These are phyloP conservation scores for Diachrysia chrysitis DNA, from an alignment of 2,888 invertebrate species.

Conservation along the genomic window DNA sequence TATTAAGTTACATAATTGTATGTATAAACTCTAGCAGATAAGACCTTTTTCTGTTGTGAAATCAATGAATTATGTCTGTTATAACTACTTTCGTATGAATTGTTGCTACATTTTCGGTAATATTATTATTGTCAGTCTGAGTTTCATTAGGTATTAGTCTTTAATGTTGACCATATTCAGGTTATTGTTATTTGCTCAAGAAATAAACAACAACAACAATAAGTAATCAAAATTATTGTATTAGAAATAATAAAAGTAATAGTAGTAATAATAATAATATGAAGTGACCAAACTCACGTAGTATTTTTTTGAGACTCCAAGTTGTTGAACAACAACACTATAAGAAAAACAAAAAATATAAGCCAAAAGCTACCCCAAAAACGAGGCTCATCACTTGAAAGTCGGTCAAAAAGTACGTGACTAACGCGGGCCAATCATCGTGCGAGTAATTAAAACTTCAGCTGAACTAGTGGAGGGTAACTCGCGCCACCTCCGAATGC, in stretches of 20 bases:
- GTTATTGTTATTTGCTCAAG: not conserved
- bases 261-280: too few relatives aligned
- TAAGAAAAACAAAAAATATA: conserved; percentile 33
- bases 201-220: conserved; percentile 2
- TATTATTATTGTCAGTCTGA: conserved; percentile 48
- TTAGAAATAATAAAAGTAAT: not conserved
- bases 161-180: conserved; percentile 18
- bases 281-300: not conserved
- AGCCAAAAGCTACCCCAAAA: conserved; percentile 23
- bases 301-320: not conserved
- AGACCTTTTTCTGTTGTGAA: conserved; percentile 34
- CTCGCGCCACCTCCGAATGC: conserved; percentile 77
- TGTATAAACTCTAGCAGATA: conserved; percentile 43
- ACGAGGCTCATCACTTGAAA: conserved; percentile 34
- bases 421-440: conserved; percentile 70
- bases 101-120: conserved; percentile 38
- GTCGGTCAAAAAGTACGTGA: conserved; percentile 69
- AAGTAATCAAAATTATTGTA: not conserved
- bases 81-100: conserved; percentile 46
- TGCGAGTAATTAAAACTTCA: conserved; percentile 85
- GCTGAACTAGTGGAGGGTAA: conserved; percentile 67
- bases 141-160: conserved; percentile 43
- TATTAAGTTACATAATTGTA: conserved; percentile 54
- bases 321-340: not conserved
- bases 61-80: conserved; percentile 42